Base-by-base conservation (phyloP, 2,797 vertebrate genomes). In the Sciurus vulgaris region DNA sequence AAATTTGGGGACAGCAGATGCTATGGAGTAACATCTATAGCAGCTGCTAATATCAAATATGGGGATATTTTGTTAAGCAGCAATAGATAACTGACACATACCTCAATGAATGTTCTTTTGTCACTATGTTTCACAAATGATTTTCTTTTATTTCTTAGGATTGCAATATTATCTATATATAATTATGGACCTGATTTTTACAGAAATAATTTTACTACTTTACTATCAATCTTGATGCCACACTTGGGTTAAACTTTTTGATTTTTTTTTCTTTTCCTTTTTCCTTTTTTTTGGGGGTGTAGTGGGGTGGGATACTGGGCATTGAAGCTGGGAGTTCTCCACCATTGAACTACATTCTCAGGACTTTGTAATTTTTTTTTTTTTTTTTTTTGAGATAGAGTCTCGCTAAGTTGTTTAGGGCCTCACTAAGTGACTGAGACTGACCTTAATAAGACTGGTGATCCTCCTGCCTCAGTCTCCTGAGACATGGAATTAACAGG, bases 181-280 rank as follows among this genome's bases (percentile, higher is more conserved):
- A 7, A 59, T 72, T 47, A 61, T 73, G 13, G 41, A 61, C 9
- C n/a, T 84, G 33, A 63, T 41, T 73, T 70, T 93, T 65, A 15
- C 13, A 83, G 47, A 92, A 90, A 86, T 84, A 9, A 54, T 47
- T 59, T 78, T 47, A 72, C 49, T 83, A 2, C 78, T 90, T 95
- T 20, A 56, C 18, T 5, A 76, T 54, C 10, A 74, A 54, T 18
- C 18, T 15, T 24, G 9, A 17, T 74, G 41, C 22, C 56, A 86
- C 22, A 77, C 41, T 49, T 70, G 44, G 9, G 24, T 18, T 77
- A 18, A 69, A 24, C 5, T 59, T 59, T 24, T 59, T 59, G 56
- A 59, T 59, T 24, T 59, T 59, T 54, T 54, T 56, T 59, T 59
- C 9, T 3, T 59, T 59, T 59, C 9, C 59, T 10, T 59, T 26